Evolutionary conservation across 2,113 vertebrate genomes (phyloP).

Genomic region (Pomatostomus ruficeps): DNA sequence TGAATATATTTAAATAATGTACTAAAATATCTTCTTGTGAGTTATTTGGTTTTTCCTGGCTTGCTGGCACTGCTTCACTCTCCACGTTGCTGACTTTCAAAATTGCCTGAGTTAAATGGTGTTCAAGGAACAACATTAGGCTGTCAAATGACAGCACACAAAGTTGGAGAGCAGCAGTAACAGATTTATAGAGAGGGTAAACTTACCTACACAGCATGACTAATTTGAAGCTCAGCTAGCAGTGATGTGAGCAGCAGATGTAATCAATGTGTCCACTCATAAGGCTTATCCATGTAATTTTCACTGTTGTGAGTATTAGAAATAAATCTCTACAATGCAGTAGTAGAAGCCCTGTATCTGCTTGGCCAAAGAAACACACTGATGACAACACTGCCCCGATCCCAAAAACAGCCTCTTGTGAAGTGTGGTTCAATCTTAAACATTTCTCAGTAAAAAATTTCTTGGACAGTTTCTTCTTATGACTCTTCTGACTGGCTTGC

Average conservation of each 20-base stretch:
- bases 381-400: accelerated
- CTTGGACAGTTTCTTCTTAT: background rate
- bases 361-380: background rate
- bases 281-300: background rate
- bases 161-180: background rate
- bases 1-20: background rate
- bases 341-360: background rate
- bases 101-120: background rate
- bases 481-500: background rate
- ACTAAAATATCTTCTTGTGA: background rate
- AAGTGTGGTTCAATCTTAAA: background rate
- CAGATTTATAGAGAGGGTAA: slow-evolving; percentile 11
- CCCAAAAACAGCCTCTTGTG: background rate
- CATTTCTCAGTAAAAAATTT: background rate
- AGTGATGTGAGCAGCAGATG: slow-evolving; percentile 30
- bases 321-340: background rate
- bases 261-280: background rate
- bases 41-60: background rate
- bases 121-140: background rate
- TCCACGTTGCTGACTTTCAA: background rate
- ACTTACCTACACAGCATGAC: slow-evolving; percentile 47
- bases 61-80: background rate
- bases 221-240: slow-evolving; percentile 45
- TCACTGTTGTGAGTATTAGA: background rate
- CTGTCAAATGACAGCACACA: background rate